Conservation (phyloP, 1,140 invertebrate genomes). For the Bombus polaris region DNA sequence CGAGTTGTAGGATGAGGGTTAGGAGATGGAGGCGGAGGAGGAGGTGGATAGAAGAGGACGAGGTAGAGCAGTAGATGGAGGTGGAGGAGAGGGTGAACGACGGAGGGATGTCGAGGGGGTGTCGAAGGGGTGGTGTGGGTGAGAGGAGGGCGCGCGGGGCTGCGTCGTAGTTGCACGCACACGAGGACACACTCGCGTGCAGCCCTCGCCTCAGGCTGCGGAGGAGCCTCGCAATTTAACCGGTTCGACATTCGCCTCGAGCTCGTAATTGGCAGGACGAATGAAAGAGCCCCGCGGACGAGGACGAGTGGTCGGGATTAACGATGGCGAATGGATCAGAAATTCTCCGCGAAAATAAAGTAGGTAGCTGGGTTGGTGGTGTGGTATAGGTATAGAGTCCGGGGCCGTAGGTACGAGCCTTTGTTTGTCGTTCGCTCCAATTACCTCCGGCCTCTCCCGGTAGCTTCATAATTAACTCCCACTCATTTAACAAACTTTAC, state of each 20-base stretch:
- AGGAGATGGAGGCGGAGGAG: slow-evolving; percentile 9
- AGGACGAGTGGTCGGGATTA: slow-evolving; percentile 75
- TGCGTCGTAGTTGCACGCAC: slow-evolving; percentile 64
- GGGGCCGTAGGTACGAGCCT: slow-evolving; percentile 76
- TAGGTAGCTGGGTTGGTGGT: slow-evolving; percentile 64
- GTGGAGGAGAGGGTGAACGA: slow-evolving; percentile 5
- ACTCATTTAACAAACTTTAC: slow-evolving; percentile 84
- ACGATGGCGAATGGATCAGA: slow-evolving; percentile 79
- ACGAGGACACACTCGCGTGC: slow-evolving; percentile 67
- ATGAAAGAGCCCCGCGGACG: slow-evolving; percentile 74
- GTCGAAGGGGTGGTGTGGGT: neutral
- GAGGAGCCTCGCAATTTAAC: slow-evolving; percentile 72
- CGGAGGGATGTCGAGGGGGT: neutral
- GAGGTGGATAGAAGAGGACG: slow-evolving; percentile 13
- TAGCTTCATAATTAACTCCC: slow-evolving; percentile 84
- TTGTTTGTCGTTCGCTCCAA: slow-evolving; percentile 83
- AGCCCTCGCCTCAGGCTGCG: slow-evolving; percentile 69
- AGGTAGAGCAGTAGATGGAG: neutral
- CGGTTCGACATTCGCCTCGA: slow-evolving; percentile 71
- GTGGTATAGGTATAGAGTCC: slow-evolving; percentile 63
- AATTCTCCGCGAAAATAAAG: slow-evolving; percentile 80
- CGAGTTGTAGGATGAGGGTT: slow-evolving; percentile 14
- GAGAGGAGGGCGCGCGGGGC: slow-evolving; percentile 20
- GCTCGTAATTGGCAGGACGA: slow-evolving; percentile 80
- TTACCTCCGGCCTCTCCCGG: slow-evolving; percentile 81